These are phyloP conservation scores for Carapus acus DNA, from an alignment of 2,797 vertebrate species.

Conservation along the genomic window DNA sequence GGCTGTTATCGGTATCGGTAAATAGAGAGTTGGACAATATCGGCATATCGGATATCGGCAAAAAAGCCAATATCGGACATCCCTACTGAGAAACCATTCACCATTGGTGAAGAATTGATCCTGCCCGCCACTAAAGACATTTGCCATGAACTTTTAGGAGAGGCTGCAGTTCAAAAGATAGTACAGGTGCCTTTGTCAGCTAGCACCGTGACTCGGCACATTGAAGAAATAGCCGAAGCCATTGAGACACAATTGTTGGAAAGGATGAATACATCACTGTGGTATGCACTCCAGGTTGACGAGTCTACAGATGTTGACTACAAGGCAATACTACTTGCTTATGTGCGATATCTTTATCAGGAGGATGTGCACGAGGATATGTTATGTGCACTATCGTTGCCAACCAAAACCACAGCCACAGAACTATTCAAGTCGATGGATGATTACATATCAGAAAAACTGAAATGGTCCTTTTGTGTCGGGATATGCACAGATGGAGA, in stretches of 20 bases:
- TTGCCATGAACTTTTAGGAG: conserved; percentile 10
- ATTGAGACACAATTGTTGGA: conserved; percentile 32
- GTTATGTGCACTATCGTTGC: conserved; percentile 15
- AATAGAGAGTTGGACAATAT: no score
- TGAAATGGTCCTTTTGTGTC: conserved; percentile 13
- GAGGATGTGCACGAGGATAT: conserved; percentile 26
- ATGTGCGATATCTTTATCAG: conserved; percentile 12
- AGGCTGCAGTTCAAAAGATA: conserved; percentile 10
- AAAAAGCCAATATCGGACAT: no score
- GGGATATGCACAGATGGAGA: not conserved
- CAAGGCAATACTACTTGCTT: conserved; percentile 34
- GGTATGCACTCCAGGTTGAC: conserved; percentile 40
- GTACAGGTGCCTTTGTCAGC: not conserved
- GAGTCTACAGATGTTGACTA: conserved; percentile 37
- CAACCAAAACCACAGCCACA: conserved; percentile 14
- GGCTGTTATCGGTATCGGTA: no score
- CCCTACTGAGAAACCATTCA: not conserved
- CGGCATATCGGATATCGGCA: no score
- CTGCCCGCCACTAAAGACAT: conserved; percentile 10
- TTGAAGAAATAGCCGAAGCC: conserved; percentile 2
- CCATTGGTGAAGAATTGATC: conserved; percentile 9
- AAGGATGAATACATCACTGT: conserved; percentile 33
- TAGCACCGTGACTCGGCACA: not conserved
- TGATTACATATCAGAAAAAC: conserved; percentile 19
- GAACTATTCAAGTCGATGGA: conserved; percentile 16